A percentile compares a stretch with the other conserved stretches of the same genome.
phyloP scores from a whole-genome alignment of 2,888 invertebrate species.

The Agrilus cyanescens region DNA sequence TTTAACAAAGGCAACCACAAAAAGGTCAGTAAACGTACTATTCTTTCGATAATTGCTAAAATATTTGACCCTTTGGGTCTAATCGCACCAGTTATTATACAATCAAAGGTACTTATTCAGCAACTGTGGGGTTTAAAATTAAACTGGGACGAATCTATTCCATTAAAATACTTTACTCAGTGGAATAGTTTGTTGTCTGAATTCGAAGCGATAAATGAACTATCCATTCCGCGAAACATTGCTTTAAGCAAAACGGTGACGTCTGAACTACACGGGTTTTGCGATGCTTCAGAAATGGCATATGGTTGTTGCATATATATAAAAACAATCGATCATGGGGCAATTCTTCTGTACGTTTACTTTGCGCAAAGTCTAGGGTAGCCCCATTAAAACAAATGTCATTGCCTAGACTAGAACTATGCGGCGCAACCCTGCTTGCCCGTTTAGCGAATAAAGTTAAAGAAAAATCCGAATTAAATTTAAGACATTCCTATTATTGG shows the following conservation, averaged over 20 bases:
- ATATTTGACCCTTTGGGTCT: not conserved
- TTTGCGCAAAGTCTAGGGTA: conserved; percentile 8
- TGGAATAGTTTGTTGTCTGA: not conserved
- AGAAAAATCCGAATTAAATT: not conserved
- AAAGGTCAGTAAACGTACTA: too few species aligned
- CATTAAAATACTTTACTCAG: not conserved
- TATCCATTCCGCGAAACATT: not conserved
- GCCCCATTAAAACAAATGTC: conserved; percentile 8
- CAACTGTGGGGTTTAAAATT: not conserved
- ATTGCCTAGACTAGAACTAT: conserved; percentile 9
- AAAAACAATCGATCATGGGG: not conserved
- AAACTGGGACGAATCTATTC: not conserved
- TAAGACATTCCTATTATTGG: not conserved
- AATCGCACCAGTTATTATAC: not conserved
- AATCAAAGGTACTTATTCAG: not conserved
- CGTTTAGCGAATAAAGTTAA: conserved; percentile 1
- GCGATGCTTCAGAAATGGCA: not conserved
- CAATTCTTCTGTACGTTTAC: not conserved
- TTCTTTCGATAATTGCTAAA: not conserved
- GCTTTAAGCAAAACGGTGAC: not conserved
- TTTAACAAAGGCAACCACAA: not conserved
- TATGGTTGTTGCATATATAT: not conserved
- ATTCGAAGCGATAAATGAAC: not conserved
- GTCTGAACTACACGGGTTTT: not conserved
- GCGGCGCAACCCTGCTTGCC: conserved; percentile 8